A percentile compares a stretch with the other conserved stretches of the same genome.
Evolutionary conservation across 2,888 invertebrate genomes (phyloP).

Genomic region (Thymelicus acteon): DNA sequence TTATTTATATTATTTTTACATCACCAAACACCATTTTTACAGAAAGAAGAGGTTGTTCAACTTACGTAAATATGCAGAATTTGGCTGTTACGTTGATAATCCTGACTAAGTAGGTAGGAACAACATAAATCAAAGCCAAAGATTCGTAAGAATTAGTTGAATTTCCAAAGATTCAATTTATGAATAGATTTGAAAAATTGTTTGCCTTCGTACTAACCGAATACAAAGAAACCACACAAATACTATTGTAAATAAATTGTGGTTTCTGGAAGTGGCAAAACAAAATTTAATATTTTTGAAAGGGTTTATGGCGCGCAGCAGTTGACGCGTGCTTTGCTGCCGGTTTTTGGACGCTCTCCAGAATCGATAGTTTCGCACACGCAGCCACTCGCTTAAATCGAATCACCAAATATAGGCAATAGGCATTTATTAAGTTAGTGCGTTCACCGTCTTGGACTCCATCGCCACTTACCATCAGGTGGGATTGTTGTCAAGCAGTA

Average conservation of each 20-base stretch:
- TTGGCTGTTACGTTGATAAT: too few species aligned
- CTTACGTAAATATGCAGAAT: background rate
- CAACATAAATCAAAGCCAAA: too few species aligned
- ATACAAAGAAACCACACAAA: background rate
- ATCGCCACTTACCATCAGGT: too few species aligned
- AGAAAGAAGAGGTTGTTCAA: background rate
- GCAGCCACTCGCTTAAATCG: conserved; percentile 70
- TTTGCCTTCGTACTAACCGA: too few species aligned
- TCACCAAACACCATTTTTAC: background rate
- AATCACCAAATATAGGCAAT: conserved; percentile 52
- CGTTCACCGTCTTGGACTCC: too few species aligned
- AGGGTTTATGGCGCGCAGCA: conserved; percentile 80
- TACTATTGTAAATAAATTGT: conserved; percentile 56
- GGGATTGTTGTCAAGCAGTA: too few species aligned
- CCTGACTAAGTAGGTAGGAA: too few species aligned
- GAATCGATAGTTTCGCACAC: conserved; percentile 82
- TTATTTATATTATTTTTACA: conserved; percentile 9
- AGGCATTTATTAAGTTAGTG: too few species aligned
- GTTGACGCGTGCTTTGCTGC: conserved; percentile 81
- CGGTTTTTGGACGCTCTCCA: conserved; percentile 83
- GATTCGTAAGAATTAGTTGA: too few species aligned
- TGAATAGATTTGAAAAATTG: too few species aligned
- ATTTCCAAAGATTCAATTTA: too few species aligned
- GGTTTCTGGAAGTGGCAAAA: conserved; percentile 83
- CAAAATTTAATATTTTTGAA: conserved; percentile 85